phyloP scores from a whole-genome alignment of 1,140 invertebrate species.

The Apis mellifera region Amel_HAv3.1 CM009931.2:16758001-16758500 shows the following conservation, averaged over 20 bases:
- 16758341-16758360: conserved; percentile 62
- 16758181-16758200: conserved; percentile 33
- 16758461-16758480: conserved; percentile 29
- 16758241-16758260: conserved; percentile 64
- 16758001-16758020: too few relatives aligned
- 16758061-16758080: too few relatives aligned
- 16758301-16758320: conserved; percentile 51
- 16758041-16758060: too few relatives aligned
- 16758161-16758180: neutral
- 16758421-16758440: neutral
- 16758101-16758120: neutral
- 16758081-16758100: neutral
- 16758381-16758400: conserved; percentile 79
- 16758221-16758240: conserved; percentile 35
- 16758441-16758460: neutral
- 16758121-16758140: conserved; percentile 1
- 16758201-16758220: conserved; percentile 40
- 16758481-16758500: conserved; percentile 37
- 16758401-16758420: conserved; percentile 60
- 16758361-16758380: conserved; percentile 79
- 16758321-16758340: conserved; percentile 33
- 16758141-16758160: conserved; percentile 15
- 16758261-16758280: conserved; percentile 58
- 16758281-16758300: conserved; percentile 34
- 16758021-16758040: too few relatives aligned